Evolutionary conservation across 2,888 invertebrate genomes (phyloP).

Genomic region (Meganola albula): DNA sequence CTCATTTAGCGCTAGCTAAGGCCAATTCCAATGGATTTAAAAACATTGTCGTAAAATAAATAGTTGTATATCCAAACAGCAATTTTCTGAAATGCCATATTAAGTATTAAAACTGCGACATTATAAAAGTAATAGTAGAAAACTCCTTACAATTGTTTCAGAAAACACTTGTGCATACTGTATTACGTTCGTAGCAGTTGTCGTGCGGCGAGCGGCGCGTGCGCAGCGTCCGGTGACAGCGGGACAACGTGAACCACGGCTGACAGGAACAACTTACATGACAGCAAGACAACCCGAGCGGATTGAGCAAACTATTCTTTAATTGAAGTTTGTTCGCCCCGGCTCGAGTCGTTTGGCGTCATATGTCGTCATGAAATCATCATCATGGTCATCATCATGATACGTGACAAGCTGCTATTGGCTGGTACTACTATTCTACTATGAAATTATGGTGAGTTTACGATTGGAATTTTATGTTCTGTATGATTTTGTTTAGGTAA

Average conservation of each 20-base stretch:
- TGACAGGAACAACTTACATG: too few relatives aligned
- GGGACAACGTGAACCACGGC: slow-evolving; percentile 74
- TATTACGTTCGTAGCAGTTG: slow-evolving; percentile 54
- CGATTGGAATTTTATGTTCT: not conserved
- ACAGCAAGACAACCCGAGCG: slow-evolving; percentile 70
- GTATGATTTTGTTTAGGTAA: not conserved
- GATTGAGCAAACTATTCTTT: slow-evolving; percentile 72
- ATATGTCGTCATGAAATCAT: slow-evolving; percentile 30
- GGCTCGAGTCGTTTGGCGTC: slow-evolving; percentile 73
- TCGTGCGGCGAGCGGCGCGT: slow-evolving; percentile 42
- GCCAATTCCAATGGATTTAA: too few relatives aligned
- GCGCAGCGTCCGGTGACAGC: slow-evolving; percentile 37
- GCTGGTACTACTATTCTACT: slow-evolving; percentile 17
- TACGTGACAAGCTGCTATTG: slow-evolving; percentile 39
- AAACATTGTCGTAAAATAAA: too few relatives aligned
- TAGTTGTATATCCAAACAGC: slow-evolving; percentile 9
- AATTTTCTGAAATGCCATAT: slow-evolving; percentile 19
- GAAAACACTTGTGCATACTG: slow-evolving; percentile 73
- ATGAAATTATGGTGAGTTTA: not conserved
- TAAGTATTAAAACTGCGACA: slow-evolving; percentile 40
- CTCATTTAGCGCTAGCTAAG: too few relatives aligned
- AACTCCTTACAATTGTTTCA: slow-evolving; percentile 72
- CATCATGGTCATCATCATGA: too few relatives aligned
- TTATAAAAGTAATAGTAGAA: slow-evolving; percentile 69
- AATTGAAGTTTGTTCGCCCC: slow-evolving; percentile 78